Evolutionary conservation across 2,888 invertebrate genomes (phyloP).

Genomic region (Drosophila yooni): DNA sequence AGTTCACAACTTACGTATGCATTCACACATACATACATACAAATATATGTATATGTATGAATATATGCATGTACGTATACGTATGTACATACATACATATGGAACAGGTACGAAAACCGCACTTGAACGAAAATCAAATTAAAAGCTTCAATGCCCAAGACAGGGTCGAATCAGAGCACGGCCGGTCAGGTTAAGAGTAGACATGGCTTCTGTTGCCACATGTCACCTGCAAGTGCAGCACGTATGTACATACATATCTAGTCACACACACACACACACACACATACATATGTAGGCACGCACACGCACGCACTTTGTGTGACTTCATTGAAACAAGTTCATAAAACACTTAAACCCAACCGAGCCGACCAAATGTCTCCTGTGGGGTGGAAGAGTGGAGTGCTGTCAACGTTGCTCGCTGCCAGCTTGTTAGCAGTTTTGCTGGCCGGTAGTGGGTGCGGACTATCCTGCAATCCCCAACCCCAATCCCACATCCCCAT

Average conservation of each 20-base stretch:
- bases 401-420: slow-evolving; percentile 55
- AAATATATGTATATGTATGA: neutral
- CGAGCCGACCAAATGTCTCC: slow-evolving; percentile 70
- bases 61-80: neutral
- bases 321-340: slow-evolving; percentile 82
- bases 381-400: slow-evolving; percentile 26
- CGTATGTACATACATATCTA: slow-evolving; percentile 4
- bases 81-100: slow-evolving; percentile 3
- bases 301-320: slow-evolving; percentile 63
- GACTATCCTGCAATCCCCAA: neutral
- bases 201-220: slow-evolving; percentile 66
- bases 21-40: slow-evolving; percentile 1
- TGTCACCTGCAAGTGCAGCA: slow-evolving; percentile 51
- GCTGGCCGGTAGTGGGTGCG: slow-evolving; percentile 10
- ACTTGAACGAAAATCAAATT: slow-evolving; percentile 82
- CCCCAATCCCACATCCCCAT: neutral
- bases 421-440: slow-evolving; percentile 74
- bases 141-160: slow-evolving; percentile 79
- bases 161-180: slow-evolving; percentile 52
- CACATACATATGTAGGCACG: slow-evolving; percentile 8
- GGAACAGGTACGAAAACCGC: slow-evolving; percentile 66
- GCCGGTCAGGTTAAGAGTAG: slow-evolving; percentile 51
- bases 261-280: neutral
- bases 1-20: slow-evolving; percentile 43
- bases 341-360: slow-evolving; percentile 82